These are phyloP conservation scores for Squalus acanthias DNA, from an alignment of 2,797 vertebrate genomes.

Conservation along the genomic window DNA sequence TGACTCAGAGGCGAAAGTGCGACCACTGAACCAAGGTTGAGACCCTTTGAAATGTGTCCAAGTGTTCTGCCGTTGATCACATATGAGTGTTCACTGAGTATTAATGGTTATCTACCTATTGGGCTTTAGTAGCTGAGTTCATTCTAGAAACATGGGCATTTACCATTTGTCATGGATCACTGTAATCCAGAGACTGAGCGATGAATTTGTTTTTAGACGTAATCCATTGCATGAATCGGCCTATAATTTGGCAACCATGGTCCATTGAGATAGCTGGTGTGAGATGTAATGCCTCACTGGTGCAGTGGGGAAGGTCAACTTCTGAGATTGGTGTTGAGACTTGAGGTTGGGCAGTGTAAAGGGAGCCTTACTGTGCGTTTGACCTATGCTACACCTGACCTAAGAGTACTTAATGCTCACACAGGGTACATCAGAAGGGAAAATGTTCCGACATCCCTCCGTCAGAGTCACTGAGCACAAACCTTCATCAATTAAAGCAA, in stretches of 20 bases:
- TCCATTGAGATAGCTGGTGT: background rate
- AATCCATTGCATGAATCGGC: background rate
- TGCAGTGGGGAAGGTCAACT: background rate
- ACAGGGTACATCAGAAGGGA: background rate
- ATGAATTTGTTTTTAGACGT: background rate
- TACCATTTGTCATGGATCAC: background rate
- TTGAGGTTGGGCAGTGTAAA: background rate
- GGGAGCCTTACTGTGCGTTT: background rate
- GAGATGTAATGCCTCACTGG: background rate
- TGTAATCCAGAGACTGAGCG: background rate
- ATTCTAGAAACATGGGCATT: background rate
- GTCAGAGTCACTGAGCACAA: background rate
- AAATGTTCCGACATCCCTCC: background rate
- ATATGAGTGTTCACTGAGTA: too few species aligned
- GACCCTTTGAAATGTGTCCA: too few species aligned
- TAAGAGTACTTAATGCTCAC: background rate
- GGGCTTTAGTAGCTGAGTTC: background rate
- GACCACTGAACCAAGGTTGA: too few species aligned
- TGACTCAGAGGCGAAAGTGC: too few species aligned
- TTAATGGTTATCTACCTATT: background rate
- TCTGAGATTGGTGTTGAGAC: background rate
- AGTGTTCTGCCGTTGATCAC: too few species aligned
- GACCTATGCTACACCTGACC: background rate
- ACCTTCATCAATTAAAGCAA: background rate
- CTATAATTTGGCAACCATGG: background rate